phyloP scores from a whole-genome alignment of 2,888 invertebrate species.

The Tetranychus truncatus region DNA sequence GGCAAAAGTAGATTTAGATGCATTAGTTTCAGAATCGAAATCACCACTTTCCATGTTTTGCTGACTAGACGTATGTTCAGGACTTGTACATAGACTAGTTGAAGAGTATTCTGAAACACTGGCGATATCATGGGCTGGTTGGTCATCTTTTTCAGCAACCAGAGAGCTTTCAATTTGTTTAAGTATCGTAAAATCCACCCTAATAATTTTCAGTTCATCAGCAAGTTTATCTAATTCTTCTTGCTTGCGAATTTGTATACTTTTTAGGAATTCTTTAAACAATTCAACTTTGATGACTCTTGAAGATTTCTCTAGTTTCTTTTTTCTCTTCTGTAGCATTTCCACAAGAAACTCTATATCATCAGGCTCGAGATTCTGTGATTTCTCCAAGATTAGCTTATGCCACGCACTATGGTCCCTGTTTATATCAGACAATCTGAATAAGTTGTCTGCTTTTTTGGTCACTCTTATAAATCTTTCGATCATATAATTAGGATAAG shows the following conservation, averaged over 20 bases:
- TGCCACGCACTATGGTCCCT: slow-evolving; percentile 20
- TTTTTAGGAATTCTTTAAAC: slow-evolving; percentile 59
- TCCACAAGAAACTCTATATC: slow-evolving; percentile 66
- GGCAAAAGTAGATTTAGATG: no score
- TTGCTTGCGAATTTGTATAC: slow-evolving; percentile 52
- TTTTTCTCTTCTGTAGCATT: slow-evolving; percentile 55
- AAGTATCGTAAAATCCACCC: slow-evolving; percentile 46
- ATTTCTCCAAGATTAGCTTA: slow-evolving; percentile 27
- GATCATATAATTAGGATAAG: slow-evolving; percentile 67
- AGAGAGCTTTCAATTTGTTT: slow-evolving; percentile 29
- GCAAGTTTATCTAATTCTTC: slow-evolving; percentile 47
- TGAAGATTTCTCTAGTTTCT: slow-evolving; percentile 50
- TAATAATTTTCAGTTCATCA: slow-evolving; percentile 53
- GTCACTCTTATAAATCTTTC: slow-evolving; percentile 41
- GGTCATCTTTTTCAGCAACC: no score
- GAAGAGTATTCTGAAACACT: no score
- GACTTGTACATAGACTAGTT: no score
- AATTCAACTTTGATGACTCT: slow-evolving; percentile 56
- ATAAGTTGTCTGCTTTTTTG: not conserved
- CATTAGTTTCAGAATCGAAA: no score
- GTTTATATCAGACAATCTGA: not conserved
- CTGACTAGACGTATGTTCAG: no score
- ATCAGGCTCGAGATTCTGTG: slow-evolving; percentile 43
- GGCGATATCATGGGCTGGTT: no score
- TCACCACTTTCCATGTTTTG: no score